Evolutionary conservation across 2,888 invertebrate genomes (phyloP).

Genomic region (Scaeva pyrastri): DNA sequence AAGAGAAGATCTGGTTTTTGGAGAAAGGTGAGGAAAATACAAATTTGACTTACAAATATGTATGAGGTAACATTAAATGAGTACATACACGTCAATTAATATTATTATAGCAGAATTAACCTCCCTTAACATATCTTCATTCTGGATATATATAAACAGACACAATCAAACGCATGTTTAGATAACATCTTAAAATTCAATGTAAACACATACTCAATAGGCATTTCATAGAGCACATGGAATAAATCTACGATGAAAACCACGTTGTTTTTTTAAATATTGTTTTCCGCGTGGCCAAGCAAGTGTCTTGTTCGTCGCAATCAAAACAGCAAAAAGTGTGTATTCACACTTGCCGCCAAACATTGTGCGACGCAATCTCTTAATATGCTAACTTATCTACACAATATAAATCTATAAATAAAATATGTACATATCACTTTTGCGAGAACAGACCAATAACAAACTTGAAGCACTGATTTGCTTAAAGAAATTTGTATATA

Average conservation of each 20-base stretch:
- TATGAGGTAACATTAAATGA: no score
- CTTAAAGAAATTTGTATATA: neutral
- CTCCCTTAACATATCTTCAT: no score
- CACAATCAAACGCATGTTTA: no score
- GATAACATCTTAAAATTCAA: neutral
- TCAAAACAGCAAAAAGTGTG: constrained; percentile 17
- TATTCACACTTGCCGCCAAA: constrained; percentile 7
- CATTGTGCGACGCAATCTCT: neutral
- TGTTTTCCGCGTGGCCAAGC: constrained; percentile 36
- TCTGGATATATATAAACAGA: no score
- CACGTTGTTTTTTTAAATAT: constrained; percentile 40
- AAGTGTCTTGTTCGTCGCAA: constrained; percentile 28
- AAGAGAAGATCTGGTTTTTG: no score
- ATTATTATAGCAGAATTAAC: no score
- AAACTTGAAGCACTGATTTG: neutral
- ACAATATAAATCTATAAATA: constrained; percentile 12
- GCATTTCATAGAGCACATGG: constrained; percentile 2
- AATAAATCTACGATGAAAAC: constrained; percentile 12
- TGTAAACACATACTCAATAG: neutral
- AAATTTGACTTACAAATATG: no score
- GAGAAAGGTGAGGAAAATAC: no score
- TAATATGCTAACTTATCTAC: constrained; percentile 14
- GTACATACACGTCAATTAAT: no score
- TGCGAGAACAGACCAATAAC: neutral
- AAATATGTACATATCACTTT: constrained; percentile 1